Base-by-base conservation (phyloP, 2,888 invertebrate species). In the Ophion ventricosus region DNA sequence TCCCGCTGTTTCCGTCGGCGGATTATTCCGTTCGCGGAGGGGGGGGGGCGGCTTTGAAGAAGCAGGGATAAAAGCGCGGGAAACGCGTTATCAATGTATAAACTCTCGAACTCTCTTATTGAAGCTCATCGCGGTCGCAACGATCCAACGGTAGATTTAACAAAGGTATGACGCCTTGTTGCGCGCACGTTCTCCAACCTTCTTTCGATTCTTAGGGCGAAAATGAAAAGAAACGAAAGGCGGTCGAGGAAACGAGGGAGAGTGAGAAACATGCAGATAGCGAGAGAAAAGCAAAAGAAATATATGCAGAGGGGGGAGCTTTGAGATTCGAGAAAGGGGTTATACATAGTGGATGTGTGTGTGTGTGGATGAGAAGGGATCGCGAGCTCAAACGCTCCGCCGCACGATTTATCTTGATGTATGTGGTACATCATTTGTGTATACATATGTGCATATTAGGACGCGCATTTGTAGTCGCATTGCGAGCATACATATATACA, bases 351-450 rank as follows among this genome's bases (percentile, higher is more conserved):
- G 11, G 14, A 0, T 29, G 29, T 29, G 87, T 88, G 85, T 54
- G 82, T 80, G 74, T 69, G 23, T 56, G 54, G 25, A 73, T 54
- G 43, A 49, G 67, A 35, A 40, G 75, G 59, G 61, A 54, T 35
- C 78, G 81, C 72, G 79, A 76, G 86, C 85, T 88, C 88, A 88
- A 90, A 89, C 88, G 76, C 49, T 66, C 23, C 66, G 67, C 67
- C 80, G 87, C 87, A 88, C 88, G 85, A 89, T 89, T 89, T 88
- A 88, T 88, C 88, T 88, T 87, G 81, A 75, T 78, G 56, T 70
- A 40, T 35, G 23, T 49, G 29, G 40, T 49, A 14, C 5, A 17
- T 26, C 61, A 14, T 66, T 0, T 57, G 64, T 35, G 17, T 56
- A n/a, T 70, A 72, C 35, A 66, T 49, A 26, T 66, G 59, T 56